Conservation (phyloP, 2,113 vertebrate species). For the Aix galericulata region DNA sequence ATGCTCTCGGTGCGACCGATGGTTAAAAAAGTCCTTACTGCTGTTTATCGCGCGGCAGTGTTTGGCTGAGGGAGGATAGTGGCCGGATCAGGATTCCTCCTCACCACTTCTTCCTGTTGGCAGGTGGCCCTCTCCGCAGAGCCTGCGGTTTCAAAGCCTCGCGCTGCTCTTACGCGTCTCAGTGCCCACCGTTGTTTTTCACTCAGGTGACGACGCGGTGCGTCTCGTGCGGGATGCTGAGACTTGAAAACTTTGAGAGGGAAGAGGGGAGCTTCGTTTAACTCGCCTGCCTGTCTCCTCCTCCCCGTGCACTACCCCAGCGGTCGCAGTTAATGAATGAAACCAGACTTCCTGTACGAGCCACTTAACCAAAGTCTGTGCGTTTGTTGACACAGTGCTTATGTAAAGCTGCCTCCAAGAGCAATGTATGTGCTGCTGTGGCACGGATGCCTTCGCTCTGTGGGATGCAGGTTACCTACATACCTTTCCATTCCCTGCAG, state of each 20-base stretch:
- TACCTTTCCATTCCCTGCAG: not conserved
- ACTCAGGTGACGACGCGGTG: not conserved
- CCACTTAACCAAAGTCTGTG: not conserved
- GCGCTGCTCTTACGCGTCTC: not conserved
- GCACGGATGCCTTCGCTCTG: not conserved
- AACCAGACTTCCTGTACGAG: constrained; percentile 4
- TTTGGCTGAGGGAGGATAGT: constrained; percentile 44
- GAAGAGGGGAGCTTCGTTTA: not conserved
- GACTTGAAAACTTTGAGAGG: not conserved
- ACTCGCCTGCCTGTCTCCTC: not conserved
- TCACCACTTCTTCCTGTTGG: constrained; percentile 51
- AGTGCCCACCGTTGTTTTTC: not conserved
- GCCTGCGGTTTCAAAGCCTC: not conserved
- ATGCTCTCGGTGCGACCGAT: not conserved
- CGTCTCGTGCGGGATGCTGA: not conserved
- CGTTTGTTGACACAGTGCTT: not conserved
- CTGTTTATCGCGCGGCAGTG: not conserved
- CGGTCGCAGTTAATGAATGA: constrained; percentile 54
- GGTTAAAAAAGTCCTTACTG: constrained; percentile 8
- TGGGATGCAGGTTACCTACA: not conserved
- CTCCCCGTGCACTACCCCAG: constrained; percentile 3
- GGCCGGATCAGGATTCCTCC: constrained; percentile 50
- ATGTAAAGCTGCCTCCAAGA: not conserved
- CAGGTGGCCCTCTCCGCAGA: constrained; percentile 36
- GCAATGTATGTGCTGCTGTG: not conserved